A percentile compares a stretch with the other conserved stretches of the same genome.
Evolutionary conservation across 2,888 invertebrate species (phyloP).

Genomic region (Phytoseiulus persimilis): DNA sequence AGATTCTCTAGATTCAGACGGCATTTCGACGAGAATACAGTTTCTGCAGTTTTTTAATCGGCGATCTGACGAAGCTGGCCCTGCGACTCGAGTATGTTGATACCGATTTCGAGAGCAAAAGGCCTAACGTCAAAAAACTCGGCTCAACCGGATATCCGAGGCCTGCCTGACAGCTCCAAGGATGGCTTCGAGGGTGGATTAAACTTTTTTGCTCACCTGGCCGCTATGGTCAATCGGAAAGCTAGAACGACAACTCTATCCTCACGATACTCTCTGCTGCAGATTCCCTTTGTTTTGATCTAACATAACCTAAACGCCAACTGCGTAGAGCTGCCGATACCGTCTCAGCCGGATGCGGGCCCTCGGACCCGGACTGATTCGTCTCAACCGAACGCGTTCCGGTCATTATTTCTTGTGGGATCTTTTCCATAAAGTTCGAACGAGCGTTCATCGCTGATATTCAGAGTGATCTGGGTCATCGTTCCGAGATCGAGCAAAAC

Average conservation of each 20-base stretch:
- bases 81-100: not conserved
- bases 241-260: conserved; percentile 5
- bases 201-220: not conserved
- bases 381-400: not conserved
- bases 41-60: not conserved
- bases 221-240: not conserved
- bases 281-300: conserved; percentile 22
- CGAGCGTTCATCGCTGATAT: not conserved
- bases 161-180: not conserved
- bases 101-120: not conserved
- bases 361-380: not conserved
- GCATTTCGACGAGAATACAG: not conserved
- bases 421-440: not conserved
- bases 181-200: not conserved
- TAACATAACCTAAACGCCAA: not conserved
- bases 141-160: not conserved
- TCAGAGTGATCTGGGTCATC: not conserved
- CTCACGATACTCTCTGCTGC: conserved; percentile 29
- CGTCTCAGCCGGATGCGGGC: not conserved
- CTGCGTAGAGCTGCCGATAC: not conserved
- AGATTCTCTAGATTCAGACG: not conserved
- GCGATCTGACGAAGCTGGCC: not conserved
- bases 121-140: not conserved
- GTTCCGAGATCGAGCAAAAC: not conserved
- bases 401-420: not conserved